Percentiles rank a stretch among this genome's conserved stretches.
phyloP scores from a whole-genome alignment of 2,888 invertebrate genomes.

The Chloromyia formosa region DNA sequence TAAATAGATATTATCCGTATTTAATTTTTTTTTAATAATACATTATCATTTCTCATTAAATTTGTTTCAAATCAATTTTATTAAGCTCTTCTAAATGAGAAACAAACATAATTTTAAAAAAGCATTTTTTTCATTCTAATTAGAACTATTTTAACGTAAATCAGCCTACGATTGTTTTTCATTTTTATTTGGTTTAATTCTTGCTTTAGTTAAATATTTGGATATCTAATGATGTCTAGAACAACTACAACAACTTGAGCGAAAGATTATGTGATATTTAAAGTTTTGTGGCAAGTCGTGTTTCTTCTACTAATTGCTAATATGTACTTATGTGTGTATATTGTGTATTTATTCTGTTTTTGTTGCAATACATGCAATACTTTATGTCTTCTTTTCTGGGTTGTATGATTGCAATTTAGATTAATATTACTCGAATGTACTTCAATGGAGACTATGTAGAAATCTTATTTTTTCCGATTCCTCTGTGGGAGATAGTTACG shows the following conservation, averaged over 20 bases:
- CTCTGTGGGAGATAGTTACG: background rate
- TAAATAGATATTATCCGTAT: background rate
- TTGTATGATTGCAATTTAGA: background rate
- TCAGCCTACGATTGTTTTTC: background rate
- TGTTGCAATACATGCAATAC: too few species aligned
- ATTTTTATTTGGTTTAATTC: background rate
- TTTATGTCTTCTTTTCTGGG: too few species aligned
- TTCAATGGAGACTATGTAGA: background rate
- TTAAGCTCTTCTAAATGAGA: background rate
- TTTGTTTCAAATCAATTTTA: background rate
- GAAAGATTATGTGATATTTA: background rate
- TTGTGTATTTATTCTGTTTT: background rate
- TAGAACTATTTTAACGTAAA: conserved; percentile 1
- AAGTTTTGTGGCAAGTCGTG: background rate
- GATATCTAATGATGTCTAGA: background rate
- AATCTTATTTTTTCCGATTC: background rate
- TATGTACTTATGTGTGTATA: background rate
- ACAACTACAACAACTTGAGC: conserved; percentile 19
- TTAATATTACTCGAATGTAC: background rate
- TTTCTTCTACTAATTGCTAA: background rate
- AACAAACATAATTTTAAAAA: background rate
- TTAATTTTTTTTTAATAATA: background rate
- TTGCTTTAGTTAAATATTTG: background rate
- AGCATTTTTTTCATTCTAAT: background rate
- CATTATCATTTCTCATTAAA: background rate